Base-by-base conservation (phyloP, 2,888 invertebrate species). In the Venusia cambrica region DNA sequence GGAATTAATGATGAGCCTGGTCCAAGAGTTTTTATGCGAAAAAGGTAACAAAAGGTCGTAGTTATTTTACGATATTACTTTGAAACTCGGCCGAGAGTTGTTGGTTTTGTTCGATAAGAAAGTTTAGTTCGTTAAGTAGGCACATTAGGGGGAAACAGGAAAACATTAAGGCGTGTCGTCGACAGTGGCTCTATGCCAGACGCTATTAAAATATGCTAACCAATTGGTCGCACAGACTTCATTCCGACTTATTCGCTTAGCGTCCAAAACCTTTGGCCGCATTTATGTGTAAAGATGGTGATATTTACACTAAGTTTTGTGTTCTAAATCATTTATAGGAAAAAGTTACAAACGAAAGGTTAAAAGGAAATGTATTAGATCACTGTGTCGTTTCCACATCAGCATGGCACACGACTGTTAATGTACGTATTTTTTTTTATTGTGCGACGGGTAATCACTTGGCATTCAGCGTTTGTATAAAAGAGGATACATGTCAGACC, bases 81-180 rank as follows among this genome's bases (percentile, higher is more conserved):
- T 54, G 59, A 57, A 73, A 68, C 64, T 71, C 54, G 37, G 51
- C 58, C 55, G 65, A 53, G 56, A 73, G 71, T 73, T 74, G 74
- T 78, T 63, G 73, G 77, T 77, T 69, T n/a, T 67, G 71, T 70
- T 66, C 64, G 81, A 84, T 83, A 83, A 81, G 78, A 83, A 81
- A 80, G 73, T 83, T 81, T 71, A 77, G 77, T 81, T 80, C 68
- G 73, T 79, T 83, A 81, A 81, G 79, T 81, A 79, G 81, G 71
- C 71, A 80, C 84, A 80, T 83, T 83, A 81, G 69, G 74, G 69
- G 62, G 69, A 67, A 77, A 76, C 80, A 78, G 80, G 80, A 81
- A 81, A 79, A 80, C 79, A 77, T 83, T 80, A 74, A 68, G 71
- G 72, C 57, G 69, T 72, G 73, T 73, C 73, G 71, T 57, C 70